Percentiles rank a stretch among this genome's conserved stretches.
phyloP scores from a whole-genome alignment of 2,797 vertebrate genomes.

The Lophius americanus region DNA sequence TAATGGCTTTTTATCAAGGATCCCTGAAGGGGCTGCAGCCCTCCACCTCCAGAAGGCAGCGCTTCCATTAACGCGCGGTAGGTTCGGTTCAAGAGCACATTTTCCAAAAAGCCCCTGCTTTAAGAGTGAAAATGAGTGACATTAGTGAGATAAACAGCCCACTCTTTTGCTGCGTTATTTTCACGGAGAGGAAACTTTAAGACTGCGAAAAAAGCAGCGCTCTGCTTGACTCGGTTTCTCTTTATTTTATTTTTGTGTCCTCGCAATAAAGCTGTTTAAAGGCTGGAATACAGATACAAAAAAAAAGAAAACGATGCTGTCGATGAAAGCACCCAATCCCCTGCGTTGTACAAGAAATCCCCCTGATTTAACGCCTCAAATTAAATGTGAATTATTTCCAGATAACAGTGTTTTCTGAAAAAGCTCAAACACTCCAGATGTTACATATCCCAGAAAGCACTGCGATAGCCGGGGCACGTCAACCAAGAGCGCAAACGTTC shows the following conservation, averaged over 20 bases:
- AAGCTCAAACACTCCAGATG: too few species aligned
- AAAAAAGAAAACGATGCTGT: too few species aligned
- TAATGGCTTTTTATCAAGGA: conserved; percentile 76
- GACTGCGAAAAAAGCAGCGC: conserved; percentile 45
- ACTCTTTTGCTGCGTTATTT: conserved; percentile 51
- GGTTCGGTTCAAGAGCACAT: conserved; percentile 70
- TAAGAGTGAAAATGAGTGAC: conserved; percentile 76
- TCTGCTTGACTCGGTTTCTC: conserved; percentile 31
- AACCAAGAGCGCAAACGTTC: too few species aligned
- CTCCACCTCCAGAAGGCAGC: conserved; percentile 52
- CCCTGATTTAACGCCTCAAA: too few species aligned
- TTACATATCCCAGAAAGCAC: too few species aligned
- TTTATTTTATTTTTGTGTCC: conserved; percentile 1
- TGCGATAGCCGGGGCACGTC: too few species aligned
- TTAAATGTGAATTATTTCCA: too few species aligned
- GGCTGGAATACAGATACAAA: too few species aligned
- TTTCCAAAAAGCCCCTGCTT: conserved; percentile 70
- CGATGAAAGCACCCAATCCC: too few species aligned
- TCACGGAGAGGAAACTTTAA: conserved; percentile 52
- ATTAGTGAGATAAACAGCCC: conserved; percentile 70
- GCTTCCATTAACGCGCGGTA: conserved; percentile 67
- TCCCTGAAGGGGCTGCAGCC: conserved; percentile 65
- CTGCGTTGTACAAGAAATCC: too few species aligned
- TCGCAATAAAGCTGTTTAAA: conserved; percentile 28
- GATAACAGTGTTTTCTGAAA: too few species aligned